Evolutionary conservation across 1,140 invertebrate genomes (phyloP).

Genomic region (Apis mellifera): Amel_HAv3.1 CM009937.2:11101501-11102000

Average conservation of each 20-base stretch:
- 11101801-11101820: not conserved
- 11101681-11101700: slow-evolving; percentile 1
- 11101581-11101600: no score
- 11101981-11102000: not conserved
- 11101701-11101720: slow-evolving; percentile 15
- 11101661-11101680: slow-evolving; percentile 5
- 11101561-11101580: not conserved
- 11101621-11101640: not conserved
- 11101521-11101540: no score
- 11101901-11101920: no score
- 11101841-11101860: slow-evolving; percentile 7
- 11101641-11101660: slow-evolving; percentile 20
- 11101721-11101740: not conserved
- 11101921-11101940: no score
- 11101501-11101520: no score
- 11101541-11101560: no score
- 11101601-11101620: no score
- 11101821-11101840: slow-evolving; percentile 12
- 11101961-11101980: no score
- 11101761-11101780: slow-evolving; percentile 4
- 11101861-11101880: no score
- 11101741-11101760: not conserved
- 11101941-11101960: no score
- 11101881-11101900: no score
- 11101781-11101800: not conserved